Conservation (phyloP, 2,797 vertebrate species). For the Dromococcyx pavoninus region DNA sequence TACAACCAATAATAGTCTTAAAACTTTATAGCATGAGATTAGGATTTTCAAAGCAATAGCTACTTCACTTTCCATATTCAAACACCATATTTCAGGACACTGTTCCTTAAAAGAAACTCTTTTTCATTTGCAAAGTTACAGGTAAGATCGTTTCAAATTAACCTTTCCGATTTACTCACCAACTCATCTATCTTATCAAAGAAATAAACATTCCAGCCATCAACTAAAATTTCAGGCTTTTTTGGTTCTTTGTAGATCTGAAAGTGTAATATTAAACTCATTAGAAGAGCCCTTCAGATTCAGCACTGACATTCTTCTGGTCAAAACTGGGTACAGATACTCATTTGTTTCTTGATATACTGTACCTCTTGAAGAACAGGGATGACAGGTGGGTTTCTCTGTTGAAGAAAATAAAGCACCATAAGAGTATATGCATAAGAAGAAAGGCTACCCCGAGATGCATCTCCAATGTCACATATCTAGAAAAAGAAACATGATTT, state of each 20-base stretch:
- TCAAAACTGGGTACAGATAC: background rate
- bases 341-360: background rate
- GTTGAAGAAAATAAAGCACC: conserved; percentile 95
- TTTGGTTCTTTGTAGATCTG: conserved; percentile 87
- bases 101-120: background rate
- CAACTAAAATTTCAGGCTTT: conserved; percentile 88
- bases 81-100: background rate
- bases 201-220: conserved; percentile 95
- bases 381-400: conserved; percentile 89
- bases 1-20: background rate
- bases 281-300: conserved; percentile 34
- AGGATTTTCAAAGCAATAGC: background rate
- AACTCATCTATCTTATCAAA: conserved; percentile 86
- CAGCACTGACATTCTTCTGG: background rate
- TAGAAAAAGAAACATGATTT: conserved; percentile 47
- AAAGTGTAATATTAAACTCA: conserved; percentile 59
- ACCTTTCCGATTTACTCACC: conserved; percentile 77
- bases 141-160: background rate
- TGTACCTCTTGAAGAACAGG: conserved; percentile 94
- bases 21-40: background rate
- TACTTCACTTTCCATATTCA: background rate
- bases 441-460: conserved; percentile 93
- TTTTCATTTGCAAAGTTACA: background rate
- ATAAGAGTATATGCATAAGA: conserved; percentile 97
- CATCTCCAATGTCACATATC: conserved; percentile 96